phyloP scores from a whole-genome alignment of 2,888 invertebrate genomes.

The Bugulina stolonifera region DNA sequence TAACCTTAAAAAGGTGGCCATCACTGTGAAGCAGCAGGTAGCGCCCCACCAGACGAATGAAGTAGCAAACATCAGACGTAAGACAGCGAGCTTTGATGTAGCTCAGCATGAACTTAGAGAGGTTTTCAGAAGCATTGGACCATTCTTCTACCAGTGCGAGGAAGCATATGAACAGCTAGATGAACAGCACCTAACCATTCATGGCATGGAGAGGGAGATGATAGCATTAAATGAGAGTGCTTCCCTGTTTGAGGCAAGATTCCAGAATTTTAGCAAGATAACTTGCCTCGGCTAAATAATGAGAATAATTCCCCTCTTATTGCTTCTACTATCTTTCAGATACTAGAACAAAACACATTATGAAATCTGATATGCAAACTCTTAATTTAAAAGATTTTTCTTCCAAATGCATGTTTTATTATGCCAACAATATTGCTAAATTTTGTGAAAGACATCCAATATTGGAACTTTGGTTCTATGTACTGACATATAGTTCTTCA shows the following conservation, averaged over 20 bases:
- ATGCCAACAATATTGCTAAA: too few species aligned
- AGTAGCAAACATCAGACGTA: slow-evolving; percentile 81
- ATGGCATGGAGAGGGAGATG: slow-evolving; percentile 79
- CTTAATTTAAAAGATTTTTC: too few species aligned
- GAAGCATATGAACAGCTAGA: slow-evolving; percentile 49
- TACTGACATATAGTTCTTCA: too few species aligned
- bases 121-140: slow-evolving; percentile 64
- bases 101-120: slow-evolving; percentile 77
- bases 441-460: too few species aligned
- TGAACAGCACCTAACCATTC: slow-evolving; percentile 67
- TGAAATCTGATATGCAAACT: too few species aligned
- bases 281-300: too few species aligned
- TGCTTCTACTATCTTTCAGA: too few species aligned
- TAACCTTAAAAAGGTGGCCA: slow-evolving; percentile 83
- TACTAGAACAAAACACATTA: too few species aligned
- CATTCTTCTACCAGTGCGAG: slow-evolving; percentile 50
- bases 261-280: too few species aligned
- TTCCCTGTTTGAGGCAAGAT: slow-evolving; percentile 73
- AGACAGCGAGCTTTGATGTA: slow-evolving; percentile 76
- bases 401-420: too few species aligned
- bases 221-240: slow-evolving; percentile 78
- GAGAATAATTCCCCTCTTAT: too few species aligned
- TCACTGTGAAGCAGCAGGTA: slow-evolving; percentile 86
- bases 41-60: slow-evolving; percentile 90
- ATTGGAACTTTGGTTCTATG: too few species aligned